Evolutionary conservation across 2,797 vertebrate genomes (phyloP), one percentile per base, ranked within the genome.

Genomic region (Coregonus sp.): DNA sequence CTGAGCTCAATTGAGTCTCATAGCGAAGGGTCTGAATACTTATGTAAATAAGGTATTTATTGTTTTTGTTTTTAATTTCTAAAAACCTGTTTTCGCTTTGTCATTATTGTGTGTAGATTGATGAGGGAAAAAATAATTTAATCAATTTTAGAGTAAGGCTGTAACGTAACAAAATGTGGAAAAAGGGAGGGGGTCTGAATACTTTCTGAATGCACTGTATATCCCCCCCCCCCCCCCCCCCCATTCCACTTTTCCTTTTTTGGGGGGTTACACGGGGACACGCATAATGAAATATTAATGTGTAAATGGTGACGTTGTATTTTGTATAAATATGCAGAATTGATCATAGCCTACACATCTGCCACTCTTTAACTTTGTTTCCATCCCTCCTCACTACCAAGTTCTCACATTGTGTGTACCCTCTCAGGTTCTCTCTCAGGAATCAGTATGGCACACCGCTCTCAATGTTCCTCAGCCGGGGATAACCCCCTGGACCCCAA

Each of bases 391-490:
- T 65, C n/a, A 29, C 31, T 4, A 66, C 31, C 25, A 66, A 66
- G 4, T 14, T 68, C 66, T 68, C 5, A 18, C 7, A 59, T 59
- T 59, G 15, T 59, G 29, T 72, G 3, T 29, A 15, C 31, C 69
- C 5, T 5, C 33, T 75, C 31, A 83, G 50, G 9, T n/a, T 11
- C 2, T 25, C 59, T 63, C 51, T 16, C 61, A 86, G 88, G 84
- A 63, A 37, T 75, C 83, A 89, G 59, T 25, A 99, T 99, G 98
- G 97, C 98, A 40, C 97, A 93, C 29, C 96, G 96, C 20, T 99
- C 98, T 6, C 98, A 99, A 90, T 97, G 96, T 82, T 99, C 98
- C 85, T 97, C 96, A 0, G 94, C 96, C 72, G 98, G 96, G 83
- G 97, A 98, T 86, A 96, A 98, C 85, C 97, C 97, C 4, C 89